Percentiles rank a stretch among this genome's conserved stretches.
phyloP scores from a whole-genome alignment of 2,888 invertebrate species.

The Drosophila conformis region DNA sequence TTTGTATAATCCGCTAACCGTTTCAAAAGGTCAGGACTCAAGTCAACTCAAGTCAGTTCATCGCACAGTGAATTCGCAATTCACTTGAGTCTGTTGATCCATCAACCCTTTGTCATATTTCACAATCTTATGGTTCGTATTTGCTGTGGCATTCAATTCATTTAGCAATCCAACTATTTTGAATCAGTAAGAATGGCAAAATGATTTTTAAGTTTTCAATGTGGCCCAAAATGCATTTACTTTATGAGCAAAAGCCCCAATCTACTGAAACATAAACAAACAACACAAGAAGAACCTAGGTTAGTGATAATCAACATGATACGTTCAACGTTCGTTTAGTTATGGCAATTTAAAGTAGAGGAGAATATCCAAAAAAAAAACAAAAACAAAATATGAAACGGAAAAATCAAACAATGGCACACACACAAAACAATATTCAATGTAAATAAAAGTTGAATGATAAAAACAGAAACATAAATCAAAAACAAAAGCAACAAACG shows the following conservation, averaged over 20 bases:
- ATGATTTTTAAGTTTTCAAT: constrained; percentile 49
- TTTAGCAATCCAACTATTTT: constrained; percentile 41
- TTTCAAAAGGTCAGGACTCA: constrained; percentile 10
- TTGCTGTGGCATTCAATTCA: constrained; percentile 41
- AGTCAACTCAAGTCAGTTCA: background rate
- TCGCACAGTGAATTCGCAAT: constrained; percentile 2
- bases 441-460: constrained; percentile 64
- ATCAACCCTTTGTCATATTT: constrained; percentile 26
- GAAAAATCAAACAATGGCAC: constrained; percentile 15
- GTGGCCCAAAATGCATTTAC: constrained; percentile 72
- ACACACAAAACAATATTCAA: constrained; percentile 48
- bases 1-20: constrained; percentile 13
- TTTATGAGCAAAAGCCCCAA: constrained; percentile 48
- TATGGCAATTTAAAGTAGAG: constrained; percentile 62
- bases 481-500: constrained; percentile 16
- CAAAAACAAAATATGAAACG: constrained; percentile 9
- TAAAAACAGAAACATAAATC: constrained; percentile 1
- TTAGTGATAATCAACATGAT: constrained; percentile 76
- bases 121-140: constrained; percentile 11
- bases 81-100: constrained; percentile 17
- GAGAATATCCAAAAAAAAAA: constrained; percentile 1
- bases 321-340: constrained; percentile 78
- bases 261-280: constrained; percentile 10
- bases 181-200: constrained; percentile 58
- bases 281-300: constrained; percentile 42